Evolutionary conservation across 1,140 invertebrate species (phyloP).

Genomic region (Drosophila lacteicornis): DNA sequence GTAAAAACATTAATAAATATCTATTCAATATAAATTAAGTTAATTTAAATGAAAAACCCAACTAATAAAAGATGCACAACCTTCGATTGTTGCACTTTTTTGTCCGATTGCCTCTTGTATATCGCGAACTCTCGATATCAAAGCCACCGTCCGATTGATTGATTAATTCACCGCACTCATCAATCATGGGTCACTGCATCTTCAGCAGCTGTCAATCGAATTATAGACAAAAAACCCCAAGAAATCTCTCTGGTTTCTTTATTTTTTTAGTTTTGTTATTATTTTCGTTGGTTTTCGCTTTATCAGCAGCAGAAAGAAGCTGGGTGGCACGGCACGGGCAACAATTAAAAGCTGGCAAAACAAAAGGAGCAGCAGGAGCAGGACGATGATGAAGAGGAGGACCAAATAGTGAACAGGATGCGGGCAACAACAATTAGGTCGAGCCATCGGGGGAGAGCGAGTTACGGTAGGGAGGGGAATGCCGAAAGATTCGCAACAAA

Average conservation of each 20-base stretch:
- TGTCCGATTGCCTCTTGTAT: neutral
- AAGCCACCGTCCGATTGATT: too few relatives aligned
- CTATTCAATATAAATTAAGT: too few relatives aligned
- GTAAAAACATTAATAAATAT: too few relatives aligned
- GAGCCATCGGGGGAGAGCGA: neutral
- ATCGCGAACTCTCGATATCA: constrained; percentile 16
- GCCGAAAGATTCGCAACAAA: constrained; percentile 79
- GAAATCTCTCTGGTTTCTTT: constrained; percentile 32
- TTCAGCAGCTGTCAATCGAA: too few relatives aligned
- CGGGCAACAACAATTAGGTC: constrained; percentile 45
- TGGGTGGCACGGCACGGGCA: constrained; percentile 53
- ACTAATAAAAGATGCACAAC: neutral
- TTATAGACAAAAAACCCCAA: too few relatives aligned
- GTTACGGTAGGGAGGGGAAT: constrained; percentile 5
- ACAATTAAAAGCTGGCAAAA: constrained; percentile 66
- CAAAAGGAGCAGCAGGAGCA: constrained; percentile 29
- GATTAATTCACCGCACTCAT: too few relatives aligned
- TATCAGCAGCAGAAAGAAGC: constrained; percentile 40
- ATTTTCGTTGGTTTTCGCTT: constrained; percentile 49
- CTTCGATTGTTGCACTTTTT: constrained; percentile 18
- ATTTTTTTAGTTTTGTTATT: neutral
- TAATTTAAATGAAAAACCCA: neutral
- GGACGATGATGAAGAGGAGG: constrained; percentile 16
- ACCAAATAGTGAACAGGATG: constrained; percentile 51
- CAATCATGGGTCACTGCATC: too few relatives aligned